A percentile compares a stretch with the other conserved stretches of the same genome.
Evolutionary conservation across 2,113 vertebrate species (phyloP).

Genomic region (Hypomesus transpacificus): DNA sequence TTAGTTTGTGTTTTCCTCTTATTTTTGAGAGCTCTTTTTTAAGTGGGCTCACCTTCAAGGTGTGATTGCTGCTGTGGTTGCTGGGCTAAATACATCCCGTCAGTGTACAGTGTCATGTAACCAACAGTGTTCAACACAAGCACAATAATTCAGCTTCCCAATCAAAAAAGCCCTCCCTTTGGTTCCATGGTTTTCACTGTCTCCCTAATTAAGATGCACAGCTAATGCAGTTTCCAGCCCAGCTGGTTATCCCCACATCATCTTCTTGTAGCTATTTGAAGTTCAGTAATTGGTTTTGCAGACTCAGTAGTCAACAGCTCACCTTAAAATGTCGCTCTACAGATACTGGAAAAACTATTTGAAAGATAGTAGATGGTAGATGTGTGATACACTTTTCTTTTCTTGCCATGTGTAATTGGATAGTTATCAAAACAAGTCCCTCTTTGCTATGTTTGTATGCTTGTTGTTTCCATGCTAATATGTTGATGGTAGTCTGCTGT

Average conservation of each 20-base stretch:
- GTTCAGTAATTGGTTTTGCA: conserved; percentile 3
- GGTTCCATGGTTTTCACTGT: background rate
- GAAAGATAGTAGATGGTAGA: too few species aligned
- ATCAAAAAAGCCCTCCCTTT: conserved; percentile 3
- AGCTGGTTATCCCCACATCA: conserved; percentile 4
- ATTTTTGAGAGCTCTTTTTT: background rate
- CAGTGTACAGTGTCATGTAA: too few species aligned
- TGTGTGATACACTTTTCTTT: too few species aligned
- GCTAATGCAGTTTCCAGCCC: conserved; percentile 10
- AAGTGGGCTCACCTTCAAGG: too few species aligned
- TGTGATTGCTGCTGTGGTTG: too few species aligned
- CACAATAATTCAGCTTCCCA: background rate
- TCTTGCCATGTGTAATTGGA: too few species aligned
- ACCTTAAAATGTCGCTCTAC: background rate
- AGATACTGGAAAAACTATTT: too few species aligned
- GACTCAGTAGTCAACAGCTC: background rate
- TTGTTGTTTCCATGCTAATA: too few species aligned
- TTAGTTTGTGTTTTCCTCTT: background rate
- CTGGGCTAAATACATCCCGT: too few species aligned
- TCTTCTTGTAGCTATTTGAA: conserved; percentile 3
- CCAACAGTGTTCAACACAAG: background rate
- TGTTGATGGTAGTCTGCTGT: too few species aligned
- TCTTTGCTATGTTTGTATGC: too few species aligned
- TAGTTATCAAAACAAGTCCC: too few species aligned
- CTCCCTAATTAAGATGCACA: conserved; percentile 14